Base-by-base conservation (phyloP, 2,797 vertebrate species). In the Sitta carolinensis region DNA sequence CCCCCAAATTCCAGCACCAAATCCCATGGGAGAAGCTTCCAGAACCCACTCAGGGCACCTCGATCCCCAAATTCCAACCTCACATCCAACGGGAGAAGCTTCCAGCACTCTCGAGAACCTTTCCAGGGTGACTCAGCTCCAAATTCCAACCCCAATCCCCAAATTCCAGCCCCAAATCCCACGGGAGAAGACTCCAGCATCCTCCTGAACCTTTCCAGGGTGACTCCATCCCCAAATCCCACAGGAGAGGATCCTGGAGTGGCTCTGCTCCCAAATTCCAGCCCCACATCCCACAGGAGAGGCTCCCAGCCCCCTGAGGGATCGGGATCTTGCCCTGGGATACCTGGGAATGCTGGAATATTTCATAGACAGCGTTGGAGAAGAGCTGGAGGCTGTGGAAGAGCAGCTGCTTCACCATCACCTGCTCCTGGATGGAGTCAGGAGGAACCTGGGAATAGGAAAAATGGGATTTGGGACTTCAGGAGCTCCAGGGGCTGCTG, bases 221-320 rank as follows among this genome's bases (percentile, higher is more conserved):
- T 47, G 45, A 11, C 50, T 52, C 27, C 6, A 54, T 5, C 52
- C 22, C 42, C 62, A 64, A 0, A 64, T 45, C 30, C 42, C 15
- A 17, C 2, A 1, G 42, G 62, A n/a, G 4, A 30, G 2, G 10
- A 7, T 43, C 14, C 29, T 38, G 16, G 27, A 5, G 26, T 5
- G 16, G 16, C 17, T 42, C 27, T 6, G 36, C 1, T n/a, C 45
- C 32, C 6, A 48, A 29, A 38, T 40, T 40, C 36, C 67, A 52
- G 3, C 21, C 67, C 36, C 29, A 51, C 4, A 23, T 10, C 47
- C 34, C 29, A 23, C 2, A 3, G 51, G 30, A 42, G 29, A 54
- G 30, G 22, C 38, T 43, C 69, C 32, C 32, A 55, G 14, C 10
- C 69, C 51, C 25, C 11, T 2, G 7, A 45, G 9, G 54, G 42